A percentile compares a stretch with the other conserved stretches of the same genome.
These are phyloP conservation scores for Elaphurus davidianus DNA, from an alignment of 2,113 vertebrate species.

Conservation along the genomic window DNA sequence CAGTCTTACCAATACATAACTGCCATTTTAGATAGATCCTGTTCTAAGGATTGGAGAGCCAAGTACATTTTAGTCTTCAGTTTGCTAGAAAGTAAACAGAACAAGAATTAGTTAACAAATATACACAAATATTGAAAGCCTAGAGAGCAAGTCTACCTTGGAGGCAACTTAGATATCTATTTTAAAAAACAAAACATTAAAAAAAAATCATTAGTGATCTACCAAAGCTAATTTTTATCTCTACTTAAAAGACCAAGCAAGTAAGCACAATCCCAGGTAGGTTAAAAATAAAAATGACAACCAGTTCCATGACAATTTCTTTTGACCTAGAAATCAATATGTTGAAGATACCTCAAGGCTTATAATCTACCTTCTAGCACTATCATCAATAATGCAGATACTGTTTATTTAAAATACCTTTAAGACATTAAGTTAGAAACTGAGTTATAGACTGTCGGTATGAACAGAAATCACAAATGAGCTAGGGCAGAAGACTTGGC, in stretches of 20 bases:
- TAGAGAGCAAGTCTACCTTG: not conserved
- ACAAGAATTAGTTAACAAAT: conserved; percentile 11
- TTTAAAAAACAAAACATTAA: not conserved
- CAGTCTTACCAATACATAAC: conserved; percentile 95
- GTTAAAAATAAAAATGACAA: conserved; percentile 10
- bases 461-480: conserved; percentile 19
- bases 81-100: conserved; percentile 84
- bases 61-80: conserved; percentile 99
- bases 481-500: not conserved
- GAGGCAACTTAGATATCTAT: not conserved
- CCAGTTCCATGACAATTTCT: conserved; percentile 5
- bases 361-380: not conserved
- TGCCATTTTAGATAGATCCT: conserved; percentile 98
- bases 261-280: not conserved
- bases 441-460: not conserved
- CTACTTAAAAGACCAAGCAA: not conserved
- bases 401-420: not conserved
- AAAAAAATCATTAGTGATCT: not conserved
- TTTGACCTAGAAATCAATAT: not conserved
- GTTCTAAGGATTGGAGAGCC: conserved; percentile 95
- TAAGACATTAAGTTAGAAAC: not conserved
- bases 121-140: not conserved
- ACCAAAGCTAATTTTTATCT: conserved; percentile 19
- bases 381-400: not conserved
- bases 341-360: not conserved